Evolutionary conservation across 2,888 invertebrate species (phyloP).

Genomic region (Halictus quadricinctus): DNA sequence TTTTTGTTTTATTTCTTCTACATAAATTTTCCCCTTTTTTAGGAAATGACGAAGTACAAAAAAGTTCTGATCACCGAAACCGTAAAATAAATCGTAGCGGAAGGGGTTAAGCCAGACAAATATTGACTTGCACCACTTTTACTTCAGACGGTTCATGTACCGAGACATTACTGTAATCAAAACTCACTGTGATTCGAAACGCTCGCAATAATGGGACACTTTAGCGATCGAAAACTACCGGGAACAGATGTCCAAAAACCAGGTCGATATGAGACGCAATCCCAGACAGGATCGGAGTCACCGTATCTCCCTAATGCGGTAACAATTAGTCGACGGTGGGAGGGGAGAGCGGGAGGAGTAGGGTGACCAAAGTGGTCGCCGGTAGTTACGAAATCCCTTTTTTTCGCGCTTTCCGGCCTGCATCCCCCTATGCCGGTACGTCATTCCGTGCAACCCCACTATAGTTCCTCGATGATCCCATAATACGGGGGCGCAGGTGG

Average conservation of each 20-base stretch:
- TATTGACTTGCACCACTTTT: background rate
- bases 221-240: background rate
- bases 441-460: constrained; percentile 42
- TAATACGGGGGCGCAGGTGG: constrained; percentile 81
- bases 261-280: constrained; percentile 16
- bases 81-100: too few relatives aligned
- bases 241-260: constrained; percentile 32
- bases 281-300: constrained; percentile 20
- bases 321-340: constrained; percentile 53
- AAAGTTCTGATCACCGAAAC: too few relatives aligned
- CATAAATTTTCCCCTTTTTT: too few relatives aligned
- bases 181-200: background rate
- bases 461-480: constrained; percentile 76
- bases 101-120: background rate
- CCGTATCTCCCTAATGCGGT: constrained; percentile 43
- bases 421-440: constrained; percentile 54
- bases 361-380: constrained; percentile 43
- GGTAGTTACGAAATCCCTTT: constrained; percentile 53
- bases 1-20: too few relatives aligned
- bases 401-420: constrained; percentile 41
- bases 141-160: background rate
- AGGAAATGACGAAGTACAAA: too few relatives aligned
- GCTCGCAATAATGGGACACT: background rate
- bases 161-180: background rate
- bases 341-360: constrained; percentile 1